Evolutionary conservation across 2,888 invertebrate genomes (phyloP), one percentile per base, ranked within the genome.

Genomic region (Tipula lateralis): DNA sequence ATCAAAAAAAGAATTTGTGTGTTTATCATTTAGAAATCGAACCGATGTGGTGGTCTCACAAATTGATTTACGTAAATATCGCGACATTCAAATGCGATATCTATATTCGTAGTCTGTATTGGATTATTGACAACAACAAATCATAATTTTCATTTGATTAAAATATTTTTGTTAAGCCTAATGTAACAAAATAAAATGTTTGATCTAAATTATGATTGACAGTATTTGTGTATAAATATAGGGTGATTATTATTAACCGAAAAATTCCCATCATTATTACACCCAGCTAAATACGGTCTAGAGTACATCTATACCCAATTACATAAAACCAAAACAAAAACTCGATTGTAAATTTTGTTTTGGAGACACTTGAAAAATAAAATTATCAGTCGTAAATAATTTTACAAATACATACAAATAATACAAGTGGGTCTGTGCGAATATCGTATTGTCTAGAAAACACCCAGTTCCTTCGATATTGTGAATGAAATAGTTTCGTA

Each of bases 51-150:
- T 66, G 66, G 66, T 66, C 66, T 66, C 66, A 66, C 66, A 7
- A 44, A 44, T 44, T 44, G 44, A 44, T 44, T 44, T 44, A 44
- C n/a, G 66, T 66, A 66, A 66, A 66, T 66, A 66, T 66, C 66
- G 66, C 66, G 24, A 66, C 24, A 24, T 66, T 44, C 24, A 24
- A 66, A 66, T 66, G 66, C 66, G 9, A 66, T 66, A 66, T 66
- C 66, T 24, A 9, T 66, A 66, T 66, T 24, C 24, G 19, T 12
- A 24, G 24, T 66, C 66, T 66, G 9, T 66, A 12, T 66, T 66
- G 66, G 66, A 66, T 66, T 66, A 66, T 66, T 66, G 66, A 66
- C 66, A 66, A 66, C 66, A 66, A 66, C 66, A 66, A 66, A 66
- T 24, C 24, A 3, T 44, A 7, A 5, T 39, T 44, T 44, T 16